Evolutionary conservation across 2,888 invertebrate genomes (phyloP).

Genomic region (Isotomurus palustris): DNA sequence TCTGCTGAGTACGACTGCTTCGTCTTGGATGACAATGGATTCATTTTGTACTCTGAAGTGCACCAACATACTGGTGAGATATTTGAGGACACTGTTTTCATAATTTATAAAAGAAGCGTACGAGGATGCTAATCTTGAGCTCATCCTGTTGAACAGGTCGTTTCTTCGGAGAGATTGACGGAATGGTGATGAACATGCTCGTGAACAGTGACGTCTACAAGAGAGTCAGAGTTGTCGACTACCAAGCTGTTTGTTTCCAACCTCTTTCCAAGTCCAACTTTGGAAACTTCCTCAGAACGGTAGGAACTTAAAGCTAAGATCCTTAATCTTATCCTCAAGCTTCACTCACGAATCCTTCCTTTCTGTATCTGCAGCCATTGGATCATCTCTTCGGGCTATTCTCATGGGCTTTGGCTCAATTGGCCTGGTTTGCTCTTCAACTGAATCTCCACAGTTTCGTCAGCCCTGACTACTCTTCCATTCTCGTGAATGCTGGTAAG

Average conservation of each 20-base stretch:
- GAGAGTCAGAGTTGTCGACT: slow-evolving; percentile 79
- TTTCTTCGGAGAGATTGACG: slow-evolving; percentile 91
- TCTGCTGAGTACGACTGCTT: slow-evolving; percentile 87
- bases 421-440: slow-evolving; percentile 36
- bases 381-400: slow-evolving; percentile 42
- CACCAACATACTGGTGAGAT: slow-evolving; percentile 72
- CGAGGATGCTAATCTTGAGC: not conserved
- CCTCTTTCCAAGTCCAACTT: slow-evolving; percentile 41
- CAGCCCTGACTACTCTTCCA: slow-evolving; percentile 37
- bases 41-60: slow-evolving; percentile 84
- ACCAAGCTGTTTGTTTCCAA: slow-evolving; percentile 81
- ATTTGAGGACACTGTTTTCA: not conserved
- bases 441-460: slow-evolving; percentile 39
- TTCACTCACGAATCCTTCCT: too few species aligned
- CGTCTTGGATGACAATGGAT: slow-evolving; percentile 89
- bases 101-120: not conserved
- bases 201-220: slow-evolving; percentile 87
- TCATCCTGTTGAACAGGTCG: slow-evolving; percentile 49
- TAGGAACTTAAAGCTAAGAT: slow-evolving; percentile 24
- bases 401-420: slow-evolving; percentile 40
- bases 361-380: slow-evolving; percentile 39
- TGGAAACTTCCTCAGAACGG: slow-evolving; percentile 43
- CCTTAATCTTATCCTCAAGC: too few species aligned
- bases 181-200: slow-evolving; percentile 76
- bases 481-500: too few species aligned